These are phyloP conservation scores for Dysmachus trigonus DNA, from an alignment of 2,888 invertebrate species.

Conservation along the genomic window DNA sequence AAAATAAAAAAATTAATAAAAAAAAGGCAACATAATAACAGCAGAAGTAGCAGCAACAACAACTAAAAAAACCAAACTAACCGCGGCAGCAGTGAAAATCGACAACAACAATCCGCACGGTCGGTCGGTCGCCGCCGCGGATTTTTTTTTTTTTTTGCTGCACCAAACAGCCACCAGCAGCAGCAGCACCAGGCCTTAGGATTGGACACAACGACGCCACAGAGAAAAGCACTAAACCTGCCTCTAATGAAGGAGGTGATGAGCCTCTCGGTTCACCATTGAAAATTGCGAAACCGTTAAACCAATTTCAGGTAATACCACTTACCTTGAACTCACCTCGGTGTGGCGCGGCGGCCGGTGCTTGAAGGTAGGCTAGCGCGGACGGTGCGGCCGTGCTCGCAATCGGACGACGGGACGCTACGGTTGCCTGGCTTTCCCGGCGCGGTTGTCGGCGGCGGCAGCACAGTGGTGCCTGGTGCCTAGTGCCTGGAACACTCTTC, in stretches of 20 bases:
- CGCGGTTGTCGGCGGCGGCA: neutral
- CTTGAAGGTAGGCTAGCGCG: slow-evolving; percentile 24
- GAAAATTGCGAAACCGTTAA: slow-evolving; percentile 48
- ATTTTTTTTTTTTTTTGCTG: neutral
- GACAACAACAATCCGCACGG: slow-evolving; percentile 6
- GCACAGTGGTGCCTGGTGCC: neutral
- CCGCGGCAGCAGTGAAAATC: neutral
- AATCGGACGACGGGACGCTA: neutral
- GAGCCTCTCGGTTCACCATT: slow-evolving; percentile 41
- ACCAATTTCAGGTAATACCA: slow-evolving; percentile 45
- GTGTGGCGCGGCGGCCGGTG: too few species aligned
- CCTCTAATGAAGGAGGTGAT: slow-evolving; percentile 41
- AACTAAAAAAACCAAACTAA: neutral
- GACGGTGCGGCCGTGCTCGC: neutral
- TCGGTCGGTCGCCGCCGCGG: neutral
- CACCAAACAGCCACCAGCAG: neutral
- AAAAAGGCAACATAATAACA: neutral
- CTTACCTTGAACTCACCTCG: slow-evolving; percentile 40
- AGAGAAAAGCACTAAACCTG: slow-evolving; percentile 35
- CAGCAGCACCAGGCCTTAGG: neutral
- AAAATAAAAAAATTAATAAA: neutral
- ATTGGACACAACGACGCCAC: slow-evolving; percentile 32
- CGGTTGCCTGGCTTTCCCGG: neutral
- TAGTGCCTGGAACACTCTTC: neutral
- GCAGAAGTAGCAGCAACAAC: neutral